Percentiles rank a stretch among this genome's conserved stretches.
Evolutionary conservation across 2,113 vertebrate genomes (phyloP).

Genomic region (Xenopus laevis): DNA sequence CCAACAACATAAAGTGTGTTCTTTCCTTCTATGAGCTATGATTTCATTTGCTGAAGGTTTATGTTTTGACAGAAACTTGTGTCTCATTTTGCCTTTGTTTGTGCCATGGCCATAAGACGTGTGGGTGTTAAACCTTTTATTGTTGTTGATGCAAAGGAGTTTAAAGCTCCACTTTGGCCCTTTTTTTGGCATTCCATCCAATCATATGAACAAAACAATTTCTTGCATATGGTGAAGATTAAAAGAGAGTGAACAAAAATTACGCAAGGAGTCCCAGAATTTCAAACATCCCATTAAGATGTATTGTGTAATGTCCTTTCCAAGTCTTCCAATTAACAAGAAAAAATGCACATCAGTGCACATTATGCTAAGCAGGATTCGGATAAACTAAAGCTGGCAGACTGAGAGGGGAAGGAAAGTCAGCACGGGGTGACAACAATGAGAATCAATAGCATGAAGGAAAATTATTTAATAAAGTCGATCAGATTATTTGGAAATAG

Average conservation of each 20-base stretch:
- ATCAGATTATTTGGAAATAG: background rate
- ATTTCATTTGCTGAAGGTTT: slow-evolving; percentile 6
- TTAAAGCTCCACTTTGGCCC: background rate
- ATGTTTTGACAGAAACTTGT: background rate
- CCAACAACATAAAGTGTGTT: background rate
- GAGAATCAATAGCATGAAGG: background rate
- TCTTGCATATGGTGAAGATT: background rate
- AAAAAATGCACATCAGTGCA: background rate
- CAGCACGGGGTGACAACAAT: background rate
- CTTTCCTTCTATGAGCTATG: background rate
- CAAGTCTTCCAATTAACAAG: background rate
- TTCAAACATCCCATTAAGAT: slow-evolving; percentile 9
- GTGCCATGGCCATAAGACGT: background rate
- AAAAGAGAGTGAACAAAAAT: background rate
- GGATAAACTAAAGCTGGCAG: background rate
- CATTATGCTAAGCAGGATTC: background rate
- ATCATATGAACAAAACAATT: background rate
- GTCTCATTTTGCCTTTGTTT: background rate
- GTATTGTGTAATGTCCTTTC: background rate
- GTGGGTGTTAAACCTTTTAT: background rate
- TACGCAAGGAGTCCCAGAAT: slow-evolving; percentile 1
- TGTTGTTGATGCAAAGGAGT: background rate
- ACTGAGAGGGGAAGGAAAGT: background rate
- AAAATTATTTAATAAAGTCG: background rate
- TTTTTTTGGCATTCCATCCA: background rate